phyloP scores from a whole-genome alignment of 2,888 invertebrate species.

The Tupiocoris notatus region DNA sequence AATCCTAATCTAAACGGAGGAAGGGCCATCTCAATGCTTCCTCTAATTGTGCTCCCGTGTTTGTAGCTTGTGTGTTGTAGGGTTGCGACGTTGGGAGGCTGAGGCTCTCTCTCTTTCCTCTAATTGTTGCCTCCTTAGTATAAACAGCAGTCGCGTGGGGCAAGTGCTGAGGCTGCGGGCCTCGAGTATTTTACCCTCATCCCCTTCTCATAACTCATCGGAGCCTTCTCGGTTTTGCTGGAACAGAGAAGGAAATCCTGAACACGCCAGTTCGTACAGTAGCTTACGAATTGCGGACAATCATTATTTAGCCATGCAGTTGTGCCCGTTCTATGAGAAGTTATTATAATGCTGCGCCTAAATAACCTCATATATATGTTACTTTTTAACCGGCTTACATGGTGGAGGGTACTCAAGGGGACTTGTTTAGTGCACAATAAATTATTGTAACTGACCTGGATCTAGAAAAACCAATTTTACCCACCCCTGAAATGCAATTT shows the following conservation, averaged over 20 bases:
- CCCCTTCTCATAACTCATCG: slow-evolving; percentile 25
- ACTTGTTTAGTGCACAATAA: no score
- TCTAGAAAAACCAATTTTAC: no score
- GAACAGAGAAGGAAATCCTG: not conserved
- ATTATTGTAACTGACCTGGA: no score
- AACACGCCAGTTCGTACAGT: not conserved
- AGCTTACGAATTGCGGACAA: not conserved
- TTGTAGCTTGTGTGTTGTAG: slow-evolving; percentile 23
- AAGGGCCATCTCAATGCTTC: slow-evolving; percentile 40
- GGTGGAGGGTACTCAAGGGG: no score
- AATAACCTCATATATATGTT: no score
- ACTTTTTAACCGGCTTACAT: no score
- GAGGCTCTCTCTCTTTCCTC: slow-evolving; percentile 4
- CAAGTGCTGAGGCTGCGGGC: not conserved
- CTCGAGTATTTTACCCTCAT: not conserved
- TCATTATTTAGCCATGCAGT: no score
- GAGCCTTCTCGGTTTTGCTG: not conserved
- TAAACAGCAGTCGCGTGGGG: slow-evolving; percentile 25
- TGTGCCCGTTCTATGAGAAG: no score
- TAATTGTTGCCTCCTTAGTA: slow-evolving; percentile 39
- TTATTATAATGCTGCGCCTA: no score
- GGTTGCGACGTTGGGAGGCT: not conserved
- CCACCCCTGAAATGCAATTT: no score
- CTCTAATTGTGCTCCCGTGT: slow-evolving; percentile 39
- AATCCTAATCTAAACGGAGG: slow-evolving; percentile 49